Evolutionary conservation across 2,797 vertebrate species (phyloP).

Genomic region (Naso thynnoides): DNA sequence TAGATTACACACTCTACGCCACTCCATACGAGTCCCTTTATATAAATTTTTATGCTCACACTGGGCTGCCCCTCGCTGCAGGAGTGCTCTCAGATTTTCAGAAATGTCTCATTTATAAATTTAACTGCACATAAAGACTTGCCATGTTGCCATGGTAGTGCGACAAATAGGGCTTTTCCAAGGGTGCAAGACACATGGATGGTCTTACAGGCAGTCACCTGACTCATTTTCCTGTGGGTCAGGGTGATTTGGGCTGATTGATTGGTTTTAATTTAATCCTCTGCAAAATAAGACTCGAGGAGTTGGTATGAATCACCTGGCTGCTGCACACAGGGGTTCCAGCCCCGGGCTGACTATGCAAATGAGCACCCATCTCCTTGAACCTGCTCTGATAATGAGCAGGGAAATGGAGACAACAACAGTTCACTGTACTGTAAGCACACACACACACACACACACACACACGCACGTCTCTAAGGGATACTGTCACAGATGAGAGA

Average conservation of each 20-base stretch:
- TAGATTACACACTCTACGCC: conserved; percentile 10
- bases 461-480: conserved; percentile 35
- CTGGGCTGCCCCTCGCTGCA: conserved; percentile 14
- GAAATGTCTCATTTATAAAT: conserved; percentile 25
- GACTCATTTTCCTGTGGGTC: conserved; percentile 55
- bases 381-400: conserved; percentile 80
- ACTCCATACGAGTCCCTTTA: conserved; percentile 13
- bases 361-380: conserved; percentile 80
- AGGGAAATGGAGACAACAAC: conserved; percentile 67
- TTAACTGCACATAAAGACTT: conserved; percentile 14
- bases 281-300: conserved; percentile 66
- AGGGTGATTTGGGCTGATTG: conserved; percentile 73
- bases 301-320: conserved; percentile 79
- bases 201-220: conserved; percentile 35
- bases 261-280: conserved; percentile 81
- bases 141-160: conserved; percentile 46
- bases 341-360: conserved; percentile 73
- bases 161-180: conserved; percentile 22
- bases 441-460: conserved; percentile 4
- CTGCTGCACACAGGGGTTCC: conserved; percentile 57
- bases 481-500: conserved; percentile 48
- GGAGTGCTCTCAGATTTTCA: conserved; percentile 22
- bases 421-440: conserved; percentile 38
- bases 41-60: conserved; percentile 35
- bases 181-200: conserved; percentile 30